Evolutionary conservation across 2,113 vertebrate genomes (phyloP).

Genomic region (Toxotes chatareus): DNA sequence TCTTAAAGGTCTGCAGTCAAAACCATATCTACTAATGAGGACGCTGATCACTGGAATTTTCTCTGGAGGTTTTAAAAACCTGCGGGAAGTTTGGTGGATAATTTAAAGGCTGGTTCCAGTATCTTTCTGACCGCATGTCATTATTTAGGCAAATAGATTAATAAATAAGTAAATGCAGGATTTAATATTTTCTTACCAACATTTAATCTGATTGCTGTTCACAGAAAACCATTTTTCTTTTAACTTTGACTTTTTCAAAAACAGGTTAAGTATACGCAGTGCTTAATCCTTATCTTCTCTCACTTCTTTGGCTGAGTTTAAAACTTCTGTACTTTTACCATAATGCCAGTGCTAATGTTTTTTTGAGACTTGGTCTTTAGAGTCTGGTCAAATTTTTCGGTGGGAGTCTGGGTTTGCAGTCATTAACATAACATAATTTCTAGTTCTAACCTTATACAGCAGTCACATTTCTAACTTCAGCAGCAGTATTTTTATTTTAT

Average conservation of each 20-base stretch:
- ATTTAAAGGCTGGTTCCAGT: background rate
- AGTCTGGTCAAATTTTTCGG: too few relatives aligned
- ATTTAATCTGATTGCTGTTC: background rate
- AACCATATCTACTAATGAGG: background rate
- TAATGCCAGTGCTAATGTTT: too few relatives aligned
- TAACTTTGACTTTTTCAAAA: too few relatives aligned
- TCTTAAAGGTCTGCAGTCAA: background rate
- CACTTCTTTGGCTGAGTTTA: too few relatives aligned
- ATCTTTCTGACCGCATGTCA: background rate
- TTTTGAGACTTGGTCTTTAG: too few relatives aligned
- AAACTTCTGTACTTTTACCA: too few relatives aligned
- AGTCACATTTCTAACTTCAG: background rate
- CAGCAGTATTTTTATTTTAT: too few relatives aligned
- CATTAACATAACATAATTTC: too few relatives aligned
- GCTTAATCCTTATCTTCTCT: too few relatives aligned
- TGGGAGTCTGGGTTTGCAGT: too few relatives aligned
- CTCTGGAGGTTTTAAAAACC: background rate
- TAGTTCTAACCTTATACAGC: background rate
- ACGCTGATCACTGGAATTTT: background rate
- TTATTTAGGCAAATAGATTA: background rate
- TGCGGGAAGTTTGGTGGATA: background rate
- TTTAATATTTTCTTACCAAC: background rate
- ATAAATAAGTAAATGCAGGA: background rate
- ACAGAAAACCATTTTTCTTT: too few relatives aligned
- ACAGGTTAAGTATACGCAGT: too few relatives aligned